Evolutionary conservation across 2,113 vertebrate species (phyloP).

Genomic region (Lampris megalopsis): DNA sequence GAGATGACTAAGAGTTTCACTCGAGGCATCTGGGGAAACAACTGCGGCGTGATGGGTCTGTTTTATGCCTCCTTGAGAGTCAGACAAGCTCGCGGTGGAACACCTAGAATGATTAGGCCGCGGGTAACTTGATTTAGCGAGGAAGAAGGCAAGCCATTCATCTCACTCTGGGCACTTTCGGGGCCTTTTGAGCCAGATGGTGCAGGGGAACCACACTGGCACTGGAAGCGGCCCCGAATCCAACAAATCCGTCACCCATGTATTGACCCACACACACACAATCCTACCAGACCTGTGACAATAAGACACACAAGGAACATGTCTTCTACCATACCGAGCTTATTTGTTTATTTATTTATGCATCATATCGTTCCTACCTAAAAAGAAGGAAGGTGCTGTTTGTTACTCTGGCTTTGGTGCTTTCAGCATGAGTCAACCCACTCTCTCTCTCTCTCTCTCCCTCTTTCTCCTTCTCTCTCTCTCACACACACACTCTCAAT

Average conservation of each 20-base stretch:
- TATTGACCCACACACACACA: background rate
- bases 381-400: background rate
- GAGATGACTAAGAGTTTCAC: constrained; percentile 3
- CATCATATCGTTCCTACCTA: background rate
- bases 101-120: constrained; percentile 11
- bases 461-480: too few relatives aligned
- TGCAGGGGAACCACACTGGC: too few relatives aligned
- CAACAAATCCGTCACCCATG: background rate
- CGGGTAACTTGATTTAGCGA: constrained; percentile 32
- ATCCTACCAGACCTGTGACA: background rate
- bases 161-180: constrained; percentile 6
- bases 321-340: background rate
- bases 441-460: too few relatives aligned
- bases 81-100: constrained; percentile 31
- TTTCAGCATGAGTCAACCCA: too few relatives aligned
- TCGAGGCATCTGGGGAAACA: constrained; percentile 38
- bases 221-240: background rate
- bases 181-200: background rate
- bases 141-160: constrained; percentile 15
- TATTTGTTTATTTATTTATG: background rate
- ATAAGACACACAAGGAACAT: background rate
- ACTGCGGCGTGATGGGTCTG: constrained; percentile 20
- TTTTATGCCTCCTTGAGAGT: constrained; percentile 17
- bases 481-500: too few relatives aligned
- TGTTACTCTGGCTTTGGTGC: too few relatives aligned